These are phyloP conservation scores for Ericerus pela DNA, from an alignment of 1,140 invertebrate genomes.

Conservation along the genomic window DNA sequence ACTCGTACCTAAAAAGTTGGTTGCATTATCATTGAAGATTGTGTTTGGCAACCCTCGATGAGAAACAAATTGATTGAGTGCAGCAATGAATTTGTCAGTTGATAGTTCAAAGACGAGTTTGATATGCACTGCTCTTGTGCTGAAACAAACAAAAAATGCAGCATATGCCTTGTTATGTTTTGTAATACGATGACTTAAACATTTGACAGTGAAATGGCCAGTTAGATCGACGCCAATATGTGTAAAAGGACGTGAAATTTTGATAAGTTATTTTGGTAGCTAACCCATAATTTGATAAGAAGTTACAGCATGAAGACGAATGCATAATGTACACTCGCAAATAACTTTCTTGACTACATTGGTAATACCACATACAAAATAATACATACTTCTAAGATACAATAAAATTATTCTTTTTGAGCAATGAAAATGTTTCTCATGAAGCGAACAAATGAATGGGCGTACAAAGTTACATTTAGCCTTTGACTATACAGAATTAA, in stretches of 20 bases:
- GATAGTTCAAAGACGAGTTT: not conserved
- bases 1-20: constrained; percentile 11
- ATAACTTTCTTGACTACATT: constrained; percentile 10
- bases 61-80: not conserved
- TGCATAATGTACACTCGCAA: constrained; percentile 17
- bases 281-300: constrained; percentile 19
- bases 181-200: not conserved
- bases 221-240: not conserved
- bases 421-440: constrained; percentile 26
- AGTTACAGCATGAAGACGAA: constrained; percentile 11
- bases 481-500: no score
- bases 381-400: constrained; percentile 13
- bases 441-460: constrained; percentile 27
- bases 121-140: not conserved
- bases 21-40: constrained; percentile 1
- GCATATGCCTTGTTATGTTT: not conserved
- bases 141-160: not conserved
- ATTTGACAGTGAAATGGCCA: not conserved
- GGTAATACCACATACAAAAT: constrained; percentile 6
- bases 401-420: constrained; percentile 19
- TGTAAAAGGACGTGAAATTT: constrained; percentile 14
- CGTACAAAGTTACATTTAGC: constrained; percentile 26
- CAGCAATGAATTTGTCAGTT: not conserved
- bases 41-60: not conserved
- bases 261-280: constrained; percentile 17